These are phyloP conservation scores for Taeniopygia guttata DNA, from an alignment of 2,797 vertebrate genomes.

Conservation along the genomic window DNA sequence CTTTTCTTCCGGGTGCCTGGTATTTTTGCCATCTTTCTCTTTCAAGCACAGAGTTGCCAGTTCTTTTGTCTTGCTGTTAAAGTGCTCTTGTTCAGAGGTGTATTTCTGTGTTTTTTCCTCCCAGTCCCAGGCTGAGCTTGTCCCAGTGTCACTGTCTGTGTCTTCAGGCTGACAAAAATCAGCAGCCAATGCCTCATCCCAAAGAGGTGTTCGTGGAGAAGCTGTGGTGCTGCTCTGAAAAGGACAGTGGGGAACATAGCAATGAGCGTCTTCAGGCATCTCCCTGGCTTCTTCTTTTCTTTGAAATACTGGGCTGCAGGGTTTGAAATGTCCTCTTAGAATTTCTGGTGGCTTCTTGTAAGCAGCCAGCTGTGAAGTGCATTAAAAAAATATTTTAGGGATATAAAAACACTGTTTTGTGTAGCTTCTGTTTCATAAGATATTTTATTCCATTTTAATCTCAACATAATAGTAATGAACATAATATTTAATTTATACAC, in stretches of 20 bases:
- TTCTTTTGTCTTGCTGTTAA: neutral
- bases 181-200: neutral
- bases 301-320: slow-evolving; percentile 34
- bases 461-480: neutral
- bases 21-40: neutral
- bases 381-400: neutral
- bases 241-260: slow-evolving; percentile 49
- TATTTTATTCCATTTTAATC: neutral
- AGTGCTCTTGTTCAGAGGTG: neutral
- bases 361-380: slow-evolving; percentile 28
- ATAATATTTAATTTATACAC: neutral
- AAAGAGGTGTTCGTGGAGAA: neutral
- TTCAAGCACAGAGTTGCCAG: neutral
- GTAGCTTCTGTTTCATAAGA: neutral
- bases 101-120: neutral
- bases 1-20: neutral
- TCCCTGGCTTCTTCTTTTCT: slow-evolving; percentile 25
- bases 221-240: neutral
- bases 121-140: neutral
- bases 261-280: neutral
- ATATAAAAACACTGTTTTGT: neutral
- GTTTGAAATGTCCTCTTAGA: slow-evolving; percentile 17
- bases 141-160: neutral
- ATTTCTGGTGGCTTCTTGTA: neutral
- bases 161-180: neutral